Evolutionary conservation across 2,888 invertebrate genomes (phyloP), one percentile per base, ranked within the genome.

Genomic region (Schizaphis graminum): DNA sequence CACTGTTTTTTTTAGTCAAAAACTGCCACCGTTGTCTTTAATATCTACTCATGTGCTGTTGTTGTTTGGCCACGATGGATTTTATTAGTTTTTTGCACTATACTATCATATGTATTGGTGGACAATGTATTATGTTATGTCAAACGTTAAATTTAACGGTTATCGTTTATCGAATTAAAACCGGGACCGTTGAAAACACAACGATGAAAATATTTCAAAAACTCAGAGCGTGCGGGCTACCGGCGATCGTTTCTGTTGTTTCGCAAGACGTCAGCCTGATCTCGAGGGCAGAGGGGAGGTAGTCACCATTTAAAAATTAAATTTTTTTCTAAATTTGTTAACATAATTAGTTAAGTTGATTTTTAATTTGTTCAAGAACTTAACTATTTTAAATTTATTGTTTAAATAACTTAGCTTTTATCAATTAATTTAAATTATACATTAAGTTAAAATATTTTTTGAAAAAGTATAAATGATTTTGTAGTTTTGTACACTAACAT

Each of bases 161-260:
- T 86, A 86, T 86, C 49, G 28, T 49, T 86, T 44, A 47, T 86
- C 28, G 16, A 28, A 86, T 86, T 86, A 86, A 86, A 49, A 86
- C 2, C 3, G 28, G n/a, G 2, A 0, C 3, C 86, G n/a, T 86
- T 13, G 47, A 86, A 49, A 86, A 49, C 26, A 13, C 7, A n/a
- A 44, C 5, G 28, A 86, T 28, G 47, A n/a, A 86, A 86, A 86
- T 47, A 49, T 77, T 77, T 2, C 35, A 77, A 77, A 21, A 21
- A 77, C 21, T 35, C 21, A 21, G 21, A 35, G 21, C 21, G 8
- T 21, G 8, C 35, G 8, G 77, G 21, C 28, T 41, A 88, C n/a
- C n/a, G 0, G 41, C 41, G 11, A 88, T 24, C 41, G 56, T 77
- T 35, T 21, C 0, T 77, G 35, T 56, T 13, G 24, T n/a, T 28